Evolutionary conservation across 2,888 invertebrate species (phyloP).

Genomic region (Tenthredo distinguenda): DNA sequence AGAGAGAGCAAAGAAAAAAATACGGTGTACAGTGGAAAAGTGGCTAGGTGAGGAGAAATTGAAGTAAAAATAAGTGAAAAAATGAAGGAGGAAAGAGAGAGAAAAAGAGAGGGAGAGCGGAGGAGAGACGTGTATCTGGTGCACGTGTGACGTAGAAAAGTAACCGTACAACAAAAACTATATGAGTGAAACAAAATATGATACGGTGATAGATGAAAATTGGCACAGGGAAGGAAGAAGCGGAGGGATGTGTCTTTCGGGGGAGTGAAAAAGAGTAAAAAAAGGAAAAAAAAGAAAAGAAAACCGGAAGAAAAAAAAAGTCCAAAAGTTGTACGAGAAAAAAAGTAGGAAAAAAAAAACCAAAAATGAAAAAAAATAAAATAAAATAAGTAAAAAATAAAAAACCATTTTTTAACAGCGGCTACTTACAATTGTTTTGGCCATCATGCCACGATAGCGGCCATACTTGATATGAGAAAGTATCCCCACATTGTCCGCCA

Average conservation of each 20-base stretch:
- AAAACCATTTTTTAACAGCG: slow-evolving; percentile 52
- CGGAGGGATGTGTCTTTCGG: background rate
- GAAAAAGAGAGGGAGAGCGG: background rate
- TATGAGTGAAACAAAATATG: background rate
- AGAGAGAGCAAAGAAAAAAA: background rate
- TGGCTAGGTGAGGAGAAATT: background rate
- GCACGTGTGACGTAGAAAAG: slow-evolving; percentile 14
- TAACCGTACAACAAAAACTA: background rate
- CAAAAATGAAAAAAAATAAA: slow-evolving; percentile 21
- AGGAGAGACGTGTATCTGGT: background rate
- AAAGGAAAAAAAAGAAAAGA: background rate
- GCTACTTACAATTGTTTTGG: slow-evolving; percentile 77
- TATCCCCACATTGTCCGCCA: slow-evolving; percentile 77
- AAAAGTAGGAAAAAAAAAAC: slow-evolving; percentile 48
- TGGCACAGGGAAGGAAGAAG: background rate
- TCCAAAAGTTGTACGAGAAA: slow-evolving; percentile 7
- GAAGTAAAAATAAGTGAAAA: background rate
- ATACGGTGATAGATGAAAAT: background rate
- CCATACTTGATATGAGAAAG: slow-evolving; percentile 78
- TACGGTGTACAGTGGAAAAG: background rate
- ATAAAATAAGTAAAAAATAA: background rate
- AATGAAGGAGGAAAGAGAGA: background rate
- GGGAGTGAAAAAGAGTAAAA: background rate
- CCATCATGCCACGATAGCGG: slow-evolving; percentile 78
- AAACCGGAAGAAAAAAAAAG: background rate